Evolutionary conservation across 35 echinoderm and acorn worm species (phyloP).

Genomic region (Heliocidaris erythrogramma): DNA sequence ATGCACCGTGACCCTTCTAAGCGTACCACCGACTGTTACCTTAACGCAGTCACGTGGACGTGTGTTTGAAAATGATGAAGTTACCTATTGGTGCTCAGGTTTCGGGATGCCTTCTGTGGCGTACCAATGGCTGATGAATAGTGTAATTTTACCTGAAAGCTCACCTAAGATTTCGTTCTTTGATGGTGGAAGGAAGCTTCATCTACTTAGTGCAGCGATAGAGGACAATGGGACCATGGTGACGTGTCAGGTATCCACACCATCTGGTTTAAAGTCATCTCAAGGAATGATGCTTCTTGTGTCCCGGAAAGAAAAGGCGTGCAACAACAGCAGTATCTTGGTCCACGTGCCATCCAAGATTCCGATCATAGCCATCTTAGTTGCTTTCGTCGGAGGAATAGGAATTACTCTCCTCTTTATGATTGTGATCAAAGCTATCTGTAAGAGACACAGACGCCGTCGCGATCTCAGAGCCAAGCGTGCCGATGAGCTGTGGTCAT

Average conservation of each 20-base stretch:
- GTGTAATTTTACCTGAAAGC: background rate
- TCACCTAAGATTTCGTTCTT: background rate
- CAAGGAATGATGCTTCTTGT: background rate
- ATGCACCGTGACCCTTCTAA: background rate
- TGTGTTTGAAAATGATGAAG: slow-evolving; percentile 24
- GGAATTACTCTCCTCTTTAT: background rate
- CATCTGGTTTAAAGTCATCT: background rate
- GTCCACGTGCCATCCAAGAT: background rate
- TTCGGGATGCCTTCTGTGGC: slow-evolving; percentile 20
- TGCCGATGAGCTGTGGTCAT: background rate
- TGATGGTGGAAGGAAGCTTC: slow-evolving; percentile 9
- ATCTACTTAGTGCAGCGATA: background rate
- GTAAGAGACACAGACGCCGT: background rate
- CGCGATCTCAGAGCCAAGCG: background rate
- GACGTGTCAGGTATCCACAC: background rate
- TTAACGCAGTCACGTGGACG: background rate
- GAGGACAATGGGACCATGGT: background rate
- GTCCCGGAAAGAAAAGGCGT: background rate
- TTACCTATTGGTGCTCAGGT: background rate
- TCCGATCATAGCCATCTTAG: background rate
- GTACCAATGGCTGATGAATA: slow-evolving; percentile 3
- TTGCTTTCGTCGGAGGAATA: background rate
- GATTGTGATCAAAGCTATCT: background rate
- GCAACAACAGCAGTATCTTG: background rate
- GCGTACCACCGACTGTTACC: background rate